These are phyloP conservation scores for Ennomos erosarius DNA, from an alignment of 2,888 invertebrate genomes.

Conservation along the genomic window DNA sequence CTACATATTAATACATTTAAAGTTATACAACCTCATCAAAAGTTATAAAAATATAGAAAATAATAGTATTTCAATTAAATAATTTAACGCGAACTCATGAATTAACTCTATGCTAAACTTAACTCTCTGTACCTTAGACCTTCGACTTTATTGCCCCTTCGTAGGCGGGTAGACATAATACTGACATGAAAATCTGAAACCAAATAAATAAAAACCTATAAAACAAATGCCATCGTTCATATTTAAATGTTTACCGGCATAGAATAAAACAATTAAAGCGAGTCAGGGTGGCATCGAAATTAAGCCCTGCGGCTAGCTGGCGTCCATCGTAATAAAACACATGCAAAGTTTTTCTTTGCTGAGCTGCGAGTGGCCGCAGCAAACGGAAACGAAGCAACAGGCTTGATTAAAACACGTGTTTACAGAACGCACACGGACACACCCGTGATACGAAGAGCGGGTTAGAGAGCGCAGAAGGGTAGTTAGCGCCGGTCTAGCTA, in stretches of 20 bases:
- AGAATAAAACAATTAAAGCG: slow-evolving; percentile 76
- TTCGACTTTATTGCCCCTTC: too few species aligned
- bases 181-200: background rate
- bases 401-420: slow-evolving; percentile 85
- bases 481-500: slow-evolving; percentile 3
- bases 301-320: slow-evolving; percentile 74
- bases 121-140: too few species aligned
- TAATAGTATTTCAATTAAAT: too few species aligned
- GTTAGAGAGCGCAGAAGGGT: slow-evolving; percentile 33
- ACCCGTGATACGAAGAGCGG: slow-evolving; percentile 52
- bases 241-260: slow-evolving; percentile 54
- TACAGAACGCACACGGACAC: slow-evolving; percentile 81
- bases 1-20: too few species aligned
- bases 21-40: too few species aligned
- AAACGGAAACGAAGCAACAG: slow-evolving; percentile 82
- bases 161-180: too few species aligned
- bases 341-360: slow-evolving; percentile 85
- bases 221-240: slow-evolving; percentile 30
- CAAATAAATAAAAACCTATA: background rate
- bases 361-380: slow-evolving; percentile 73
- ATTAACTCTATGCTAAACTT: too few species aligned
- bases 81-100: too few species aligned
- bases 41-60: too few species aligned
- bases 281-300: slow-evolving; percentile 74
- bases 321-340: slow-evolving; percentile 84